Conservation (phyloP, 2,113 vertebrate species). For the Gulo gulo region DNA sequence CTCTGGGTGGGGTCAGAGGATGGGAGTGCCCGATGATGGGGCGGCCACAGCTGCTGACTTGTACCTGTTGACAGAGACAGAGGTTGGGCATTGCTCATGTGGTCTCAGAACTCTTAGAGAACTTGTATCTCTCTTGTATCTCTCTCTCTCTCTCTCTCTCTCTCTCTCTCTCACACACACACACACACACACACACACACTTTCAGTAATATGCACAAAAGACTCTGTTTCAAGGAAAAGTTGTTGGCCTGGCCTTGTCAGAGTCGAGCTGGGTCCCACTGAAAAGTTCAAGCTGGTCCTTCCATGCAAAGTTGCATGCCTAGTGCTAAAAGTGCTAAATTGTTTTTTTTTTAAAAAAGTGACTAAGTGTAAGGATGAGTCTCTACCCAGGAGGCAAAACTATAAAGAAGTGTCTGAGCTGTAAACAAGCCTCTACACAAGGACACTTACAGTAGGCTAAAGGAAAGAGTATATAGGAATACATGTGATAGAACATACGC, state of each 20-base stretch:
- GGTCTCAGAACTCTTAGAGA: neutral
- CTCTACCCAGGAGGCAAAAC: too few species aligned
- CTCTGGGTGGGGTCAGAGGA: too few species aligned
- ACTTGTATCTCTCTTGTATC: neutral
- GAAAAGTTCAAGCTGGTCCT: neutral
- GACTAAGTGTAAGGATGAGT: neutral
- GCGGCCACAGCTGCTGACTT: neutral
- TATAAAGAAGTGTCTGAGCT: too few species aligned
- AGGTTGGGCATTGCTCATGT: neutral
- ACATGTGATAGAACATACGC: neutral
- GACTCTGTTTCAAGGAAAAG: neutral
- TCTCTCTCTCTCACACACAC: too few species aligned
- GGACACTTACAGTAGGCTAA: neutral
- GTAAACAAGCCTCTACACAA: neutral
- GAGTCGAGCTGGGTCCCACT: neutral
- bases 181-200: neutral
- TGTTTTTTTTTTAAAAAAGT: neutral
- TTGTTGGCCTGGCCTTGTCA: neutral
- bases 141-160: too few species aligned
- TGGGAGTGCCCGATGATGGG: too few species aligned
- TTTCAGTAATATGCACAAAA: neutral
- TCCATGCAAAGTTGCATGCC: neutral
- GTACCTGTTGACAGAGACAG: slow-evolving; percentile 72
- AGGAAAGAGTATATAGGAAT: neutral
- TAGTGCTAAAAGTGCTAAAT: neutral